Conservation (phyloP, 2,888 invertebrate genomes). For the Pilophorus perplexus region DNA sequence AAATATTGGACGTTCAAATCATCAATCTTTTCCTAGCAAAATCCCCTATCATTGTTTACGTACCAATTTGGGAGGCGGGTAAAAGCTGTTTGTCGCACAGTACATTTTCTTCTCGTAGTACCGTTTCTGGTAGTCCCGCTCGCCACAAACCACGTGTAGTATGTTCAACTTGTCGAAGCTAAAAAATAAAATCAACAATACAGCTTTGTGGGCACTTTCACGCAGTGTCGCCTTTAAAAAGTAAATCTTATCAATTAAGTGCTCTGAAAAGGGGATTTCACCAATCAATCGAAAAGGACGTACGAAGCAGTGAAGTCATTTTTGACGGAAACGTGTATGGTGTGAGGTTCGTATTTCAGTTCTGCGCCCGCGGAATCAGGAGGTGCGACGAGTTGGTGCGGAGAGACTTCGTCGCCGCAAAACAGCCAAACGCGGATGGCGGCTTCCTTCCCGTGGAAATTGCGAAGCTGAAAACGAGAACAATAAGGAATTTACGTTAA, state of each 20-base stretch:
- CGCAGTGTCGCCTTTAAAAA: no score
- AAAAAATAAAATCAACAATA: no score
- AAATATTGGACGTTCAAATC: no score
- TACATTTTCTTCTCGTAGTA: slow-evolving; percentile 6
- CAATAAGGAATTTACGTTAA: no score
- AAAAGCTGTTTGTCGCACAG: background rate
- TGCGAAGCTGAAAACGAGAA: slow-evolving; percentile 16
- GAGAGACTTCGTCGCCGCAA: background rate
- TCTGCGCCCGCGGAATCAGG: background rate
- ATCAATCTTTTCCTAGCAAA: no score
- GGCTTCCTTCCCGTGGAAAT: slow-evolving; percentile 15
- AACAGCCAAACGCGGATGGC: slow-evolving; percentile 17
- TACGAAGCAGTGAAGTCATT: slow-evolving; percentile 16
- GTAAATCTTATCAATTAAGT: no score
- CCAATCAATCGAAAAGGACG: background rate
- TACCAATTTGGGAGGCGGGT: background rate
- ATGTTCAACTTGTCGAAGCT: slow-evolving; percentile 29
- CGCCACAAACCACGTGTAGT: slow-evolving; percentile 20
- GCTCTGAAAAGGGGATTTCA: background rate
- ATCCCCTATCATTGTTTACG: no score
- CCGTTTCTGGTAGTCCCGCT: background rate
- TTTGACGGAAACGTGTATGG: background rate
- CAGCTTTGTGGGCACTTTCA: no score
- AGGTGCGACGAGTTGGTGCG: slow-evolving; percentile 21
- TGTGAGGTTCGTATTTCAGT: slow-evolving; percentile 24